phyloP scores from a whole-genome alignment of 1,140 invertebrate species.

The Eurytemora carolleeae region DNA sequence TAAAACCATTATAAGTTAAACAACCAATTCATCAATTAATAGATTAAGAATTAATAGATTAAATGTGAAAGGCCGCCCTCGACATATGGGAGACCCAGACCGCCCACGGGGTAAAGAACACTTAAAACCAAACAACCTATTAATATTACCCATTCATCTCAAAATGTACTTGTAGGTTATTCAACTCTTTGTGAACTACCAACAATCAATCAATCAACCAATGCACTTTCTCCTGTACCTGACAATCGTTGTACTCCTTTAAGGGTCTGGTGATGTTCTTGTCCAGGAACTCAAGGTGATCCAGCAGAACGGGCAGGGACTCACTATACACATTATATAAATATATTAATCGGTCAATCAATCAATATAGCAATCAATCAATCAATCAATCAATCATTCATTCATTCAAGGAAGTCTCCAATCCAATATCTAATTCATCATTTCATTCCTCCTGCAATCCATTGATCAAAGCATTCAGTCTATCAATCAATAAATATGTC shows the following conservation, averaged over 20 bases:
- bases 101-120: not conserved
- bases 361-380: too few relatives aligned
- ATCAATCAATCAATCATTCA: too few relatives aligned
- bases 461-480: too few relatives aligned
- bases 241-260: conserved; percentile 14
- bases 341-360: too few relatives aligned
- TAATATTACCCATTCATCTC: too few relatives aligned
- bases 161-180: not conserved
- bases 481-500: too few relatives aligned
- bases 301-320: conserved; percentile 1
- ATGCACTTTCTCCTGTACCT: not conserved
- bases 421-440: too few relatives aligned
- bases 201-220: not conserved
- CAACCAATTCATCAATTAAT: too few relatives aligned
- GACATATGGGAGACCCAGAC: not conserved
- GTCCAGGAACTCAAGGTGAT: conserved; percentile 6
- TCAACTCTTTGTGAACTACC: not conserved
- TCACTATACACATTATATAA: conserved; percentile 1
- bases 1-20: too few relatives aligned
- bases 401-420: too few relatives aligned
- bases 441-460: too few relatives aligned
- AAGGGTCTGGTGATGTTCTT: not conserved
- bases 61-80: not conserved
- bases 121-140: too few relatives aligned
- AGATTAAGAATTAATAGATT: not conserved